Base-by-base conservation (phyloP, 2,888 invertebrate species). In the Apamea sordens region DNA sequence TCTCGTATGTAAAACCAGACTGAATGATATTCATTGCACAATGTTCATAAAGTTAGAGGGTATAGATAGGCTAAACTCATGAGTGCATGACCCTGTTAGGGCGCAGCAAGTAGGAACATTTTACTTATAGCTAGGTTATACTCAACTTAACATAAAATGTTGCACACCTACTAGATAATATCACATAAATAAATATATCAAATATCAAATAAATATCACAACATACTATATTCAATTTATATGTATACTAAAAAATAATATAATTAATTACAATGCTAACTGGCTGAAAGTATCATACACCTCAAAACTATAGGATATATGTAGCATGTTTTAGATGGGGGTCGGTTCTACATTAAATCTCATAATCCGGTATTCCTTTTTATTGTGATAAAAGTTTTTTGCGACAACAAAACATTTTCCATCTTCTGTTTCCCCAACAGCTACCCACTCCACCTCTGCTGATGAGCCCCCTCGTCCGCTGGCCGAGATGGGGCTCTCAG, bases 401-500 rank as follows among this genome's bases (percentile, higher is more conserved):
- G 28, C 28, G 18, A 3, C 15, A 63, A 73, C 4, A 44, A 76
- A 53, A 53, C 2, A 56, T 64, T n/a, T 28, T 28, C 5, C 6
- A 73, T 69, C 2, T 44, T 36, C 28, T 56, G 53, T 18, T 32
- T 64, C 15, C 8, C 28, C 32, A 13, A 36, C 77, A 91, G 93
- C 79, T 63, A 77, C 82, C 68, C 92, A 93, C 53, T 73, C 86
- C 61, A 88, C 91, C 2, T 92, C 94, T 41, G 47, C 47, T 15
- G 47, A 47, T 13, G 98, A 98, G 81, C 90, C 97, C 0, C 92
- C 97, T 0, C 97, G 97, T 86, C 98, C 98, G 0, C 91, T 98
- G 7, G 97, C 98, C 13, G 99, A 99, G 93, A 97, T 98, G 95
- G 99, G 98, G 0, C 97, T 98, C 36, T 98, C 98, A 0, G 99